Percentiles rank a stretch among this genome's conserved stretches.
phyloP scores from a whole-genome alignment of 2,113 vertebrate genomes.

The Nibea albiflora region DNA sequence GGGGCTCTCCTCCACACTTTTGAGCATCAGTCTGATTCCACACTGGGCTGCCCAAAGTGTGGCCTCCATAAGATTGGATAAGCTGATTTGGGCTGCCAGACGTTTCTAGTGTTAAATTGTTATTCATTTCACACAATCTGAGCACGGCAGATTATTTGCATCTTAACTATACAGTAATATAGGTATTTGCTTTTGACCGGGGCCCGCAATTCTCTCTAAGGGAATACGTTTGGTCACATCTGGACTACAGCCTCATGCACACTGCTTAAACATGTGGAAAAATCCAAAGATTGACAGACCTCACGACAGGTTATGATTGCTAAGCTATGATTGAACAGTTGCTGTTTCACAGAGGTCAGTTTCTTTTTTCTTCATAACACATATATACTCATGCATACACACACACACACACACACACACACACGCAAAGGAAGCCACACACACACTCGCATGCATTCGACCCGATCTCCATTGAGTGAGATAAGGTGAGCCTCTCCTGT shows the following conservation, averaged over 20 bases:
- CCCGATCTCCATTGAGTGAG: constrained; percentile 49
- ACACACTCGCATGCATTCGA: constrained; percentile 18
- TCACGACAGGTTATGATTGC: not conserved
- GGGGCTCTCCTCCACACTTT: no score
- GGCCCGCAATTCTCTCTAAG: no score
- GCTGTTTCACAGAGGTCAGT: not conserved
- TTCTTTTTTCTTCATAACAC: not conserved
- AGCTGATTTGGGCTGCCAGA: no score
- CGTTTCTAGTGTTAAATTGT: no score
- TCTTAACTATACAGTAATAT: no score
- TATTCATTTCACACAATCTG: no score
- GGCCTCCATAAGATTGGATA: no score
- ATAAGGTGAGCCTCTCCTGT: constrained; percentile 54
- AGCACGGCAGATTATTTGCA: no score
- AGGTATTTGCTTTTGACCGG: no score
- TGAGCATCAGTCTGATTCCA: no score
- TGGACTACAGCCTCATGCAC: not conserved
- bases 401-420: constrained; percentile 10
- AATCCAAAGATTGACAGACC: not conserved
- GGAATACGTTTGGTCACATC: no score
- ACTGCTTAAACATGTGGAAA: not conserved
- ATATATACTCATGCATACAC: not conserved
- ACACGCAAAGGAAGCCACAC: not conserved
- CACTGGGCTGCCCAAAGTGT: no score
- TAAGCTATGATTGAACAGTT: not conserved